Percentiles rank a stretch among this genome's conserved stretches.
Evolutionary conservation across 2,113 vertebrate species (phyloP).

Genomic region (Syngnathus floridae): DNA sequence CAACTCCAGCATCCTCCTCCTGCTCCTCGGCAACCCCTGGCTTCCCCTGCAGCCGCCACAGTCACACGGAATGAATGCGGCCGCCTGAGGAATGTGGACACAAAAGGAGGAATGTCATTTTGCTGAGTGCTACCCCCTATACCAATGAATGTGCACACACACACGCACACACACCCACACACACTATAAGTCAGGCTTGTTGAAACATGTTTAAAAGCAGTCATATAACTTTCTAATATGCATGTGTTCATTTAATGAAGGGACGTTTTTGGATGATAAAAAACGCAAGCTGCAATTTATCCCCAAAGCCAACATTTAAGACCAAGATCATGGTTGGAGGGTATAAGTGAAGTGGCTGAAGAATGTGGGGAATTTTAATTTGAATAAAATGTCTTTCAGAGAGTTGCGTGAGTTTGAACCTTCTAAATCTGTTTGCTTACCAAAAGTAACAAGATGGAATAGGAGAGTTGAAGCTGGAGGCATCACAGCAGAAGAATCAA

Average conservation of each 20-base stretch:
- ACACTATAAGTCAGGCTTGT: constrained; percentile 57
- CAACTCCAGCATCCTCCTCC: constrained; percentile 57
- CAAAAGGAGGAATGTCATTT: constrained; percentile 75
- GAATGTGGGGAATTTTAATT: neutral
- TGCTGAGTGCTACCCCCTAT: constrained; percentile 52
- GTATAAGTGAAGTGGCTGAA: neutral
- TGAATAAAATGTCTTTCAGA: neutral
- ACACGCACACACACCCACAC: constrained; percentile 19
- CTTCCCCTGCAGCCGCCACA: constrained; percentile 60
- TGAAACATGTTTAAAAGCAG: constrained; percentile 26
- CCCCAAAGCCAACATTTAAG: neutral
- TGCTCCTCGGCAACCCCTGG: constrained; percentile 54
- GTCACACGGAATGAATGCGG: constrained; percentile 70
- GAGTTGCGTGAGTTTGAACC: neutral
- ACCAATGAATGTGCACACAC: constrained; percentile 15
- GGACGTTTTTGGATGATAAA: constrained; percentile 9
- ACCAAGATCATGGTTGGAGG: no score
- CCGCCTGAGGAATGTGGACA: constrained; percentile 71
- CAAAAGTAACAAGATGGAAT: constrained; percentile 5
- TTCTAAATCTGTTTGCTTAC: neutral
- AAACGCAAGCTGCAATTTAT: neutral
- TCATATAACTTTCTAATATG: constrained; percentile 35
- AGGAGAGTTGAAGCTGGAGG: constrained; percentile 6
- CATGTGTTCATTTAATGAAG: constrained; percentile 26
- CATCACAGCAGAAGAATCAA: neutral